Base-by-base conservation (phyloP, 2,113 vertebrate species). In the Tapirus terrestris region DNA sequence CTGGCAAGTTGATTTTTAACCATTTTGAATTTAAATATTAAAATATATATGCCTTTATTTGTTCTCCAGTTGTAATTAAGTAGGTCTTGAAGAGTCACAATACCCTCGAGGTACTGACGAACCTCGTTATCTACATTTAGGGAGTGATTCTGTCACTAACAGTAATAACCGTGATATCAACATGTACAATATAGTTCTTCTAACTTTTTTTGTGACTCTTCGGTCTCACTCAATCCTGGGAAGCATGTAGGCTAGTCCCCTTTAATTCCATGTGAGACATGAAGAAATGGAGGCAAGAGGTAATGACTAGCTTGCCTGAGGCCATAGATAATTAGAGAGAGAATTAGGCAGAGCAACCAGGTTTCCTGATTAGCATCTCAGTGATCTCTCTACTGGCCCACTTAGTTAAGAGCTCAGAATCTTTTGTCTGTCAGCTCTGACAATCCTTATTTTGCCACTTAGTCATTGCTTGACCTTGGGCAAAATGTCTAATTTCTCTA, bases 401-500 rank as follows among this genome's bases (percentile, higher is more conserved):
- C 92, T 95, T 89, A 70, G 87, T 85, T 85, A 93, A 81, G 70
- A 92, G 79, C 43, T 60, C 51, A 92, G 68, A 82, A 61, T 77
- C 45, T 95, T 88, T 65, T n/a, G 45, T 95, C 72, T 58, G 56
- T 91, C 21, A 93, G 70, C 29, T 77, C 61, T 77, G 73, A 73
- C 82, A 88, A 39, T 81, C 29, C 72, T 93, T 90, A 61, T 88
- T 91, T 87, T 91, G 61, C 51, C 67, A 89, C 81, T 94, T 91
- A 68, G 36, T 97, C 89, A 96, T 77, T 51, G 18, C 20, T 68
- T 82, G 85, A 94, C 96, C 95, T 96, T 93, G 72, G 85, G 77
- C 89, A 95, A 94, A 94, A 84, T 91, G 89, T 73, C 89, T 89
- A 86, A 82, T 96, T 94, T 93, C 77, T 86, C 23, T 88, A 75